These are phyloP conservation scores for Zaprionus ornatus DNA, from an alignment of 1,140 invertebrate genomes.

Conservation along the genomic window DNA sequence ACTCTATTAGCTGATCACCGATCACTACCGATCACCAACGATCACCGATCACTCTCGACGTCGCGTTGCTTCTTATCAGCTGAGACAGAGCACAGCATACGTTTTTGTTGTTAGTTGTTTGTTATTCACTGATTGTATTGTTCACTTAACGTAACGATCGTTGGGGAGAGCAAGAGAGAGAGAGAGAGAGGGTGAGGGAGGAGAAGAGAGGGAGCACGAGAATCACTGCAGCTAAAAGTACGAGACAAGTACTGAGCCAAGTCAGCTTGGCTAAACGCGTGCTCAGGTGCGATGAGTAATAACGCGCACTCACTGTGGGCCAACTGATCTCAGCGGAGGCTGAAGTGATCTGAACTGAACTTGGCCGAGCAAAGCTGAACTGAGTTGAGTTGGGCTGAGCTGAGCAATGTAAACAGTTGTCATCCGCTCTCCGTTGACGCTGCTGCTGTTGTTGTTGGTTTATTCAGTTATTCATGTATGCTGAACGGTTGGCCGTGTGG, in stretches of 20 bases:
- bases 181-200: not conserved
- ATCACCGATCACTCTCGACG: not conserved
- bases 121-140: slow-evolving; percentile 11
- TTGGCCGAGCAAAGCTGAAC: slow-evolving; percentile 3
- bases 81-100: not conserved
- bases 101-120: slow-evolving; percentile 10
- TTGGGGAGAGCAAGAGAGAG: not conserved
- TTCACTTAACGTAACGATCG: slow-evolving; percentile 20
- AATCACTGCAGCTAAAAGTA: slow-evolving; percentile 3
- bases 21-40: not conserved
- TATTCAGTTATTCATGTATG: slow-evolving; percentile 29
- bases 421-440: slow-evolving; percentile 8
- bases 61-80: slow-evolving; percentile 26
- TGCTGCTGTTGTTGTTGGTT: not conserved
- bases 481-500: not conserved
- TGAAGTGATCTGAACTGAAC: slow-evolving; percentile 19
- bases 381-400: slow-evolving; percentile 2
- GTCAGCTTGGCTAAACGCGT: not conserved
- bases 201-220: not conserved
- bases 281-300: slow-evolving; percentile 34
- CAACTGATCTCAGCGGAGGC: slow-evolving; percentile 3
- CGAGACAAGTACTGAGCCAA: not conserved
- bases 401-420: slow-evolving; percentile 69
- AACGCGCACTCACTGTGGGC: slow-evolving; percentile 3
- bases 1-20: not conserved